A percentile compares a stretch with the other conserved stretches of the same genome.
Conservation (phyloP, 2,113 vertebrate species). For the Plecturocebus donacophilus region DNA sequence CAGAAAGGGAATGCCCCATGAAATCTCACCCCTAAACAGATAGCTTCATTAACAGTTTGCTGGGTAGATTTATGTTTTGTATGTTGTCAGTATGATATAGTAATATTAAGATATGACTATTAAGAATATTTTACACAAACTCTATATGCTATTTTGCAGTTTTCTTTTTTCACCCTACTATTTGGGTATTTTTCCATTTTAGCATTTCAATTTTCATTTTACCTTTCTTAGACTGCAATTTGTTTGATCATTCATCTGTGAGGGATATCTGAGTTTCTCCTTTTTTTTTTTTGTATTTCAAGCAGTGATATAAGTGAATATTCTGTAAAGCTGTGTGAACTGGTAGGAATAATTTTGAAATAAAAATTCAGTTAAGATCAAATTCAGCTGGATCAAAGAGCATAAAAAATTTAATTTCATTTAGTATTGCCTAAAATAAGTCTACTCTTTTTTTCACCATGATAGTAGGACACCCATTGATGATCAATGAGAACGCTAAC, state of each 20-base stretch:
- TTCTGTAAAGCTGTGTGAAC: background rate
- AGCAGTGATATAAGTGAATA: fast-evolving
- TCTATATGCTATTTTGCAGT: background rate
- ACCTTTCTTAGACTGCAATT: background rate
- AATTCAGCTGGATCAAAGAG: background rate
- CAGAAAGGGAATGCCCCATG: too few relatives aligned
- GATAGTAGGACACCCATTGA: background rate
- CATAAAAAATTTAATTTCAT: background rate
- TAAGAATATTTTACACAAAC: background rate
- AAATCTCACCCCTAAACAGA: background rate
- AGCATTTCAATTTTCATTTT: background rate
- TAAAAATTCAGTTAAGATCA: background rate
- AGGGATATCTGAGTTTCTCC: too few relatives aligned
- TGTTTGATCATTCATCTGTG: background rate
- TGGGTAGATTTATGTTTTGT: too few relatives aligned
- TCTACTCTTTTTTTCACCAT: background rate
- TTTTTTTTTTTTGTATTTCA: background rate
- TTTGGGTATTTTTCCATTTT: background rate
- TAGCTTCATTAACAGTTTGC: fast-evolving
- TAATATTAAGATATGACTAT: background rate
- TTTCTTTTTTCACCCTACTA: background rate
- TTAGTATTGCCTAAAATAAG: background rate
- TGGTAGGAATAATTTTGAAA: background rate
- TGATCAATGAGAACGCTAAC: background rate
- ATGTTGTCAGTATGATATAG: fast-evolving